Evolutionary conservation across 2,113 vertebrate genomes (phyloP).

Genomic region (Alethe diademata): DNA sequence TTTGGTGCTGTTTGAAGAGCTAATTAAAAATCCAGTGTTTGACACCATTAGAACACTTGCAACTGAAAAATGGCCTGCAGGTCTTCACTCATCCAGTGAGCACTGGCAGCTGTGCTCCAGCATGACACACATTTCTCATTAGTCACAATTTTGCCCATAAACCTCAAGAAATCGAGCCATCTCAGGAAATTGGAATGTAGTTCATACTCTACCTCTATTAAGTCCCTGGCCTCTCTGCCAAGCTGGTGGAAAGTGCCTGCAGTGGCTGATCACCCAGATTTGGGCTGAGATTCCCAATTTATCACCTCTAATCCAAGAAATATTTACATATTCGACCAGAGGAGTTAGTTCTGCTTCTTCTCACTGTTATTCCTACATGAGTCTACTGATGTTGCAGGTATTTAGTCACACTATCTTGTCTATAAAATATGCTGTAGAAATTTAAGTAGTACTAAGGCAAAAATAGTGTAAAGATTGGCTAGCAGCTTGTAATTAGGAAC

Average conservation of each 20-base stretch:
- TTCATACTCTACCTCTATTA: background rate
- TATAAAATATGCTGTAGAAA: constrained; percentile 41
- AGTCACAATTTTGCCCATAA: background rate
- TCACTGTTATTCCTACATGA: background rate
- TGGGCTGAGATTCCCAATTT: background rate
- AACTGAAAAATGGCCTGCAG: constrained; percentile 2
- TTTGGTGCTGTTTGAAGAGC: background rate
- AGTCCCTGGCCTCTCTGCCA: background rate
- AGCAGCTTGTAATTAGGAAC: constrained; percentile 60
- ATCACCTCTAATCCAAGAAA: background rate
- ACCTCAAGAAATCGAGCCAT: background rate
- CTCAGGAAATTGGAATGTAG: background rate
- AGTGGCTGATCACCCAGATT: background rate
- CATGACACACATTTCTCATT: background rate
- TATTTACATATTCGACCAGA: background rate
- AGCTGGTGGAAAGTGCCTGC: background rate
- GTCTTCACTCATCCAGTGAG: background rate
- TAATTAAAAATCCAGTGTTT: constrained; percentile 16
- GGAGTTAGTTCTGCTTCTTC: background rate
- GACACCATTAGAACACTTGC: background rate
- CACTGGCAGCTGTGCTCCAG: background rate
- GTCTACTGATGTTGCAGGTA: background rate
- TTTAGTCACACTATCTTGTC: constrained; percentile 4
- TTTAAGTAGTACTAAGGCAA: constrained; percentile 50
- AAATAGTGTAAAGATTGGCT: constrained; percentile 49